These are phyloP conservation scores for Hemistola chrysoprasaria DNA, from an alignment of 2,888 invertebrate genomes.

Conservation along the genomic window DNA sequence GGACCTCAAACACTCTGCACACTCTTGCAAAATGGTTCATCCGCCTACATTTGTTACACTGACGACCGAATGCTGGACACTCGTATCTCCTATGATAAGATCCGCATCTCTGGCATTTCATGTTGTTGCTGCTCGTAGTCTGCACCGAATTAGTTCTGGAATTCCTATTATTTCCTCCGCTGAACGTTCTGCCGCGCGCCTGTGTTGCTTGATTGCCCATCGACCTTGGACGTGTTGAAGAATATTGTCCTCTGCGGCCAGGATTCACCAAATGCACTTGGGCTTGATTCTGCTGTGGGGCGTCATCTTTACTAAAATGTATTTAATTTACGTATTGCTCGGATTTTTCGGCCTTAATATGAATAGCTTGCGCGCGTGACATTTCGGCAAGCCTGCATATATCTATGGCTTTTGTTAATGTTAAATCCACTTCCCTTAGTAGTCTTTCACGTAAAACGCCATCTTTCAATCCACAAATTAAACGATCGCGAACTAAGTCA, in stretches of 20 bases:
- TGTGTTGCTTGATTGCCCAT: background rate
- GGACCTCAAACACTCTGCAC: constrained; percentile 24
- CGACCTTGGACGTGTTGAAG: background rate
- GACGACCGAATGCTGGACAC: constrained; percentile 28
- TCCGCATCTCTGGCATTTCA: constrained; percentile 14
- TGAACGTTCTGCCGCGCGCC: background rate
- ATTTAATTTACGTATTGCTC: too few species aligned
- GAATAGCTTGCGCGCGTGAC: too few species aligned
- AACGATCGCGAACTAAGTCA: constrained; percentile 24
- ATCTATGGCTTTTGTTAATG: constrained; percentile 21
- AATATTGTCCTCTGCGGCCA: background rate
- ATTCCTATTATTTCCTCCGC: background rate
- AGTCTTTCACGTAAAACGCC: constrained; percentile 21
- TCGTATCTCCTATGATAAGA: constrained; percentile 8
- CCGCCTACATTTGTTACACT: constrained; percentile 14
- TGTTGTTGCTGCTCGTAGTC: background rate
- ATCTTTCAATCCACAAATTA: constrained; percentile 30
- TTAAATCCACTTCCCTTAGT: constrained; percentile 23
- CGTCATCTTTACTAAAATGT: too few species aligned
- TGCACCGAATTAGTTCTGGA: background rate
- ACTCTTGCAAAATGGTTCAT: too few species aligned
- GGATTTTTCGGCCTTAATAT: too few species aligned
- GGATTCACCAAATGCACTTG: too few species aligned
- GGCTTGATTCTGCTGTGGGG: too few species aligned
- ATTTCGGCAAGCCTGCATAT: constrained; percentile 21